Evolutionary conservation across 2,888 invertebrate genomes (phyloP).

Genomic region (Leptinotarsa peninsularis): DNA sequence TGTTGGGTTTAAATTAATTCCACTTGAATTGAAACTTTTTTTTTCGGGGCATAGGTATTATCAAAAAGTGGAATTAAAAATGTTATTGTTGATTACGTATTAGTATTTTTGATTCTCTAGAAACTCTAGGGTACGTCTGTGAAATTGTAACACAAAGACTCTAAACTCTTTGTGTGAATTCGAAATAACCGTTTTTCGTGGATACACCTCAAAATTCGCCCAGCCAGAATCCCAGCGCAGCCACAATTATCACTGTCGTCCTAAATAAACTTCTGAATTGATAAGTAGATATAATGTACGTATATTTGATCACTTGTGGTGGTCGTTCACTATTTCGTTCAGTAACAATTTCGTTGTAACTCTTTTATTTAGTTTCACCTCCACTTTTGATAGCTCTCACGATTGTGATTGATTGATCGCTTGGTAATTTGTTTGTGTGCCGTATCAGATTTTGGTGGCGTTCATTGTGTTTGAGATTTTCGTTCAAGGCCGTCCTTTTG

Average conservation of each 20-base stretch:
- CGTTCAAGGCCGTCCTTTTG: background rate
- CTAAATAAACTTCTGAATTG: conserved; percentile 13
- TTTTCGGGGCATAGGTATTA: no score
- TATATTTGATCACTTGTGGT: conserved; percentile 11
- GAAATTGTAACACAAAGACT: no score
- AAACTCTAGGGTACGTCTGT: no score
- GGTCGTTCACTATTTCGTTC: background rate
- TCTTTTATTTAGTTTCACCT: conserved; percentile 45
- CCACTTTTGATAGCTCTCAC: conserved; percentile 43
- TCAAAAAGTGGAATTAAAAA: no score
- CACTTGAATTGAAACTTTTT: no score
- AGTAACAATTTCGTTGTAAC: conserved; percentile 6
- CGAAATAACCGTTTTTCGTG: background rate
- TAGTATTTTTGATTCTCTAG: no score
- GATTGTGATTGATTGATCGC: conserved; percentile 45
- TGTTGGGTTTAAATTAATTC: no score
- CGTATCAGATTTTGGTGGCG: conserved; percentile 23
- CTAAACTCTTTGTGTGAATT: no score
- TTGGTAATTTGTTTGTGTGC: conserved; percentile 14
- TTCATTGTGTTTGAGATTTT: conserved; percentile 17
- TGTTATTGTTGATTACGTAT: no score
- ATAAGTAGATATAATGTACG: background rate
- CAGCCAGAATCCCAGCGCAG: background rate
- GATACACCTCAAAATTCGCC: background rate
- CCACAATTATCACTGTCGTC: background rate